Percentiles rank a stretch among this genome's conserved stretches.
These are phyloP conservation scores for Pipistrellus nathusii DNA, from an alignment of 2,797 vertebrate species.

Conservation along the genomic window DNA sequence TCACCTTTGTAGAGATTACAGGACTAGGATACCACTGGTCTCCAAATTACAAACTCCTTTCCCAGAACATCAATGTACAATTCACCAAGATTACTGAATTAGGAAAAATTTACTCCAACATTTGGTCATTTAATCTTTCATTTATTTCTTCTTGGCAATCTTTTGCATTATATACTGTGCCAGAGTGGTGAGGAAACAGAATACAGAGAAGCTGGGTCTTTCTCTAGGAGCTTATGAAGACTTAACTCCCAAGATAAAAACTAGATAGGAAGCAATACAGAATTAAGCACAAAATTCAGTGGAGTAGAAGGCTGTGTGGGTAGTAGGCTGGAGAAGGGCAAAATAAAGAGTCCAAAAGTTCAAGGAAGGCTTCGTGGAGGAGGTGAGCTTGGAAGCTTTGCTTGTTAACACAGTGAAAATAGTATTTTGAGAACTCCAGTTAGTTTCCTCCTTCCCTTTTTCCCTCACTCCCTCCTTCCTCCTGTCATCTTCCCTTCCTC, in stretches of 20 bases:
- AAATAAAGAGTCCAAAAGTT: not conserved
- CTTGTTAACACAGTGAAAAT: not conserved
- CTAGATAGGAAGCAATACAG: not conserved
- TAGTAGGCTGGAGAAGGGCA: not conserved
- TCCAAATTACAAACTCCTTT: conserved; percentile 1
- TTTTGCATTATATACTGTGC: not conserved
- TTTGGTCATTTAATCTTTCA: not conserved
- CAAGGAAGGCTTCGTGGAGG: not conserved
- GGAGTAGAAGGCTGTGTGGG: not conserved
- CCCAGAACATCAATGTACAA: not conserved
- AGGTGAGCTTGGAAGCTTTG: not conserved
- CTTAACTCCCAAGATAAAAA: not conserved
- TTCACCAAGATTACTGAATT: not conserved
- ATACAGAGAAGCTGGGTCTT: not conserved
- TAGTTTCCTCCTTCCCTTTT: not conserved
- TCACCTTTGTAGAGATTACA: not conserved
- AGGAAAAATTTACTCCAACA: not conserved
- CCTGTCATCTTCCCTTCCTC: not conserved
- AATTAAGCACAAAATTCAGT: not conserved
- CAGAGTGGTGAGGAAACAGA: not conserved
- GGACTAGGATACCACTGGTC: not conserved
- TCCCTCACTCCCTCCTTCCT: no score
- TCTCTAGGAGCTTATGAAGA: not conserved
- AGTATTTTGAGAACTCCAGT: not conserved
- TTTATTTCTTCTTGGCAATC: not conserved